These are phyloP conservation scores for Eumerus sabulonum DNA, from an alignment of 2,888 invertebrate species.

Conservation along the genomic window DNA sequence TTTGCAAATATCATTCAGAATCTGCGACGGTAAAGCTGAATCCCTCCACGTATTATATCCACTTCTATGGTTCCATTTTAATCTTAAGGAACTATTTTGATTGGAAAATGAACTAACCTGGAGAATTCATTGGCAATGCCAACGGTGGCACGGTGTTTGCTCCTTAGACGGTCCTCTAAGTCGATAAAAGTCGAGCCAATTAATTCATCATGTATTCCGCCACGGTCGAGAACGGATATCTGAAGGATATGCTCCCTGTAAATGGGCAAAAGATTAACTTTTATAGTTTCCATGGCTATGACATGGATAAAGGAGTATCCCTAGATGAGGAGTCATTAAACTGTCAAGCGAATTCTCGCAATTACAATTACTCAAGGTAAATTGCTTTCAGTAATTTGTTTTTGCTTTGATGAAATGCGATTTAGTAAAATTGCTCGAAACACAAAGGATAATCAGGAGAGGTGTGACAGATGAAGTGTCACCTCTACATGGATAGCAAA, in stretches of 20 bases:
- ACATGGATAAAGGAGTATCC: too few relatives aligned
- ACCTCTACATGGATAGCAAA: too few relatives aligned
- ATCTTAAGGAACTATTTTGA: too few relatives aligned
- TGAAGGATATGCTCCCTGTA: slow-evolving; percentile 87
- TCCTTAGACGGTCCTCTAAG: slow-evolving; percentile 91
- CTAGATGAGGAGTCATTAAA: slow-evolving; percentile 19
- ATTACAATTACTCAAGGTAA: slow-evolving; percentile 26
- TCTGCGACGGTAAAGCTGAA: slow-evolving; percentile 84
- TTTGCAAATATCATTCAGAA: slow-evolving; percentile 85
- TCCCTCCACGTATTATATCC: slow-evolving; percentile 91
- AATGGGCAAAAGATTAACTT: slow-evolving; percentile 73
- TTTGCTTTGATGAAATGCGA: slow-evolving; percentile 79
- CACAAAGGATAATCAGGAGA: too few relatives aligned
- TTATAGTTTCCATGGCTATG: slow-evolving; percentile 9
- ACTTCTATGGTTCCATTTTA: slow-evolving; percentile 73
- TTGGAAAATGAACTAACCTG: slow-evolving; percentile 79
- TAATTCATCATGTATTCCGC: slow-evolving; percentile 85
- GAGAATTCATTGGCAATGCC: slow-evolving; percentile 87
- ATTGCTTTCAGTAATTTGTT: slow-evolving; percentile 28
- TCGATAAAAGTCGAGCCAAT: slow-evolving; percentile 93
- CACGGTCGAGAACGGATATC: slow-evolving; percentile 88
- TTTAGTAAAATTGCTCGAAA: slow-evolving; percentile 74
- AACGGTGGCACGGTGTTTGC: slow-evolving; percentile 87
- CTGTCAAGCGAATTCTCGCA: slow-evolving; percentile 10
- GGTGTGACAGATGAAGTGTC: too few relatives aligned